Evolutionary conservation across 2,888 invertebrate genomes (phyloP).

Genomic region (Drosophila multiciliata): DNA sequence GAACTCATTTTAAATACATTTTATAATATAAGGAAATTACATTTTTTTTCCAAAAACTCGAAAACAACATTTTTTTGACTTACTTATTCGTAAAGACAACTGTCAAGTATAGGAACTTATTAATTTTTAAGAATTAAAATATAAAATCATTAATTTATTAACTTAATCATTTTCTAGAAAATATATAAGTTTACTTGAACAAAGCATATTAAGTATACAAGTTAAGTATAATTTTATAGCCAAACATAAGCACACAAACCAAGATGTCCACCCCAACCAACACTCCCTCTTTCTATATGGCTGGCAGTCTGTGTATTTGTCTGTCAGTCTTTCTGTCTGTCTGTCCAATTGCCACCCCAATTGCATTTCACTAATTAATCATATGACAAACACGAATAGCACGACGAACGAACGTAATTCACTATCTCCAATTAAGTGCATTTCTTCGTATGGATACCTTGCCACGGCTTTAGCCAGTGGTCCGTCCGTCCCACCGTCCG

Average conservation of each 20-base stretch:
- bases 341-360: conserved; percentile 1
- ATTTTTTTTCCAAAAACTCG: not conserved
- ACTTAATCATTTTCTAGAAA: not conserved
- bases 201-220: not conserved
- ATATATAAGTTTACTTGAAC: not conserved
- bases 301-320: not conserved
- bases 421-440: conserved; percentile 71
- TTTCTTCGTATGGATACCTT: conserved; percentile 55
- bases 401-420: conserved; percentile 38
- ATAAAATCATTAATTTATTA: not conserved
- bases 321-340: no score
- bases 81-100: not conserved
- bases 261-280: not conserved
- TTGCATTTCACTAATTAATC: conserved; percentile 68
- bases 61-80: not conserved
- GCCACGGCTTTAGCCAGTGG: not conserved
- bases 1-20: no score
- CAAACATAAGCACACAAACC: not conserved
- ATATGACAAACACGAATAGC: conserved; percentile 49
- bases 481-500: conserved; percentile 1
- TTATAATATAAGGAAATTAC: no score
- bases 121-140: not conserved
- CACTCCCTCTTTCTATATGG: not conserved
- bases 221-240: not conserved
- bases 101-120: not conserved